Percentiles rank a stretch among this genome's conserved stretches.
Conservation (phyloP, 2,797 vertebrate species). For the Acrossocheilus wenchowensis region DNA sequence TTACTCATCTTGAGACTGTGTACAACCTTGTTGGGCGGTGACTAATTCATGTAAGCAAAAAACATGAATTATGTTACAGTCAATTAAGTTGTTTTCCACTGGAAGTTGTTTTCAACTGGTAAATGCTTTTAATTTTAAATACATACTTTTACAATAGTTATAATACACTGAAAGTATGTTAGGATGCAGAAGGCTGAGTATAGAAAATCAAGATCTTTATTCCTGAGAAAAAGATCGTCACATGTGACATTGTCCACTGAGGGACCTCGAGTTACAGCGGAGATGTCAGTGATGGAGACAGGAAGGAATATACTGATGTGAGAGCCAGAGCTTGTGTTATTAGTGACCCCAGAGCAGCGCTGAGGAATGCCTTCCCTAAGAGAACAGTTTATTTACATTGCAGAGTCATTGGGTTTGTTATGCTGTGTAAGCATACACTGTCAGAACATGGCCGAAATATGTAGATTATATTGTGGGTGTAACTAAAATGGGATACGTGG, state of each 20-base stretch:
- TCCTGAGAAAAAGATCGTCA: not conserved
- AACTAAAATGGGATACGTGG: slow-evolving; percentile 17
- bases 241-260: slow-evolving; percentile 2
- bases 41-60: not conserved
- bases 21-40: not conserved
- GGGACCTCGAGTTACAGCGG: not conserved
- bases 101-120: not conserved
- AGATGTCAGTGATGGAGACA: slow-evolving; percentile 26
- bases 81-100: not conserved
- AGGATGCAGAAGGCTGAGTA: not conserved
- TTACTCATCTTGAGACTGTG: not conserved
- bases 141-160: not conserved
- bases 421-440: slow-evolving; percentile 1
- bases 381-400: slow-evolving; percentile 44
- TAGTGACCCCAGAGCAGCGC: slow-evolving; percentile 22
- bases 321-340: slow-evolving; percentile 37
- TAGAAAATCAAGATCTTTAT: not conserved
- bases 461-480: slow-evolving; percentile 6
- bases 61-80: not conserved
- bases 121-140: not conserved
- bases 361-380: slow-evolving; percentile 44
- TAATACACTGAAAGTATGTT: not conserved
- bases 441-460: slow-evolving; percentile 1
- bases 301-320: slow-evolving; percentile 20
- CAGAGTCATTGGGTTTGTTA: slow-evolving; percentile 39